These are phyloP conservation scores for Drosophila yooni DNA, from an alignment of 2,888 invertebrate genomes.

Conservation along the genomic window DNA sequence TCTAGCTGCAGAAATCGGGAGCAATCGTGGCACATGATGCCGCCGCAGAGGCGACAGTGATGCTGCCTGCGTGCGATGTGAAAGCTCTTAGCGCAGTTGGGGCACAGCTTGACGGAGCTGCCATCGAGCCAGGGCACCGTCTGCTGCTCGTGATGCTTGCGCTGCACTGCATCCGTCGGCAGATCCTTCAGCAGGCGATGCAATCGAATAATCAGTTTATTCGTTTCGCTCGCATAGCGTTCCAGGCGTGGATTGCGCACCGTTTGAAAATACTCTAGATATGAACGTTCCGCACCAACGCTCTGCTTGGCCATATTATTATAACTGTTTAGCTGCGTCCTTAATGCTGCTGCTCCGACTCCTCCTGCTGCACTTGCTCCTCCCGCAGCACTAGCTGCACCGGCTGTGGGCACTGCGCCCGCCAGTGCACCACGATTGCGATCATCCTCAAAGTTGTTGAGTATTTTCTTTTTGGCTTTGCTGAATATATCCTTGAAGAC, in stretches of 20 bases:
- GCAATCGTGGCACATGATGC: constrained; percentile 96
- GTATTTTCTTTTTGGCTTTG: constrained; percentile 95
- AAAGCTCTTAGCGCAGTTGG: constrained; percentile 95
- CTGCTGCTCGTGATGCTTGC: constrained; percentile 90
- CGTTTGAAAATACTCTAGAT: constrained; percentile 91
- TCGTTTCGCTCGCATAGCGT: constrained; percentile 96
- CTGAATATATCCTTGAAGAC: constrained; percentile 92
- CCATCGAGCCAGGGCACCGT: constrained; percentile 97
- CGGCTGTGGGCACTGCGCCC: constrained; percentile 8
- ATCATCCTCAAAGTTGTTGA: constrained; percentile 89
- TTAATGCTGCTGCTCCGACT: constrained; percentile 16
- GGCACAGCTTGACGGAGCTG: constrained; percentile 94
- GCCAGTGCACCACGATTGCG: constrained; percentile 44
- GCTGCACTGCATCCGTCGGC: constrained; percentile 89
- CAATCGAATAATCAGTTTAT: constrained; percentile 96
- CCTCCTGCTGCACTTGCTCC: constrained; percentile 12
- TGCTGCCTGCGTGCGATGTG: constrained; percentile 95
- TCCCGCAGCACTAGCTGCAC: constrained; percentile 8
- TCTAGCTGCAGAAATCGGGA: constrained; percentile 93
- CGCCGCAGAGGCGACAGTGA: constrained; percentile 97
- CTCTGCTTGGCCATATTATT: constrained; percentile 84
- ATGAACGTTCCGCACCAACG: constrained; percentile 85
- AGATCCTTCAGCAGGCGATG: constrained; percentile 94
- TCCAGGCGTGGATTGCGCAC: constrained; percentile 91
- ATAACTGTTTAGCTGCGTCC: constrained; percentile 75